phyloP scores from a whole-genome alignment of 2,113 vertebrate species.

The Triplophysa siluroides region DNA sequence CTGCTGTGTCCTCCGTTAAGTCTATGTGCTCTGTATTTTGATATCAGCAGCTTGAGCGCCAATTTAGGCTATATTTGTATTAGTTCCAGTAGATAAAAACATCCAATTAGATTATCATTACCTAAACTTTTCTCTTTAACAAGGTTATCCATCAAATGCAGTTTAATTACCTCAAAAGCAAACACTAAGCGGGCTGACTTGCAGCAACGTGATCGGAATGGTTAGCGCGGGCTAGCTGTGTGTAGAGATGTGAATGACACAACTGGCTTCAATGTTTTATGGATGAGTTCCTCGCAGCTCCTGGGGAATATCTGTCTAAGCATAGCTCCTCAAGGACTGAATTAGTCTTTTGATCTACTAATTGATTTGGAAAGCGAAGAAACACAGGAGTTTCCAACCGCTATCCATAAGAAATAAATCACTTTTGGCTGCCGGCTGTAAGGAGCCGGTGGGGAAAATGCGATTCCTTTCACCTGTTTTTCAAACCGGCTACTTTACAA shows the following conservation, averaged over 20 bases:
- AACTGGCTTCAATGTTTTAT: slow-evolving; percentile 53
- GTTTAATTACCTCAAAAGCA: slow-evolving; percentile 55
- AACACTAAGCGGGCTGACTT: slow-evolving; percentile 50
- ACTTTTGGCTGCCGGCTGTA: slow-evolving; percentile 43
- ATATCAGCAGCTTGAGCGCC: slow-evolving; percentile 17
- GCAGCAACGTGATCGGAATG: slow-evolving; percentile 45
- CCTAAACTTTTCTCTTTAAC: slow-evolving; percentile 46
- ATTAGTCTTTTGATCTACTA: slow-evolving; percentile 74
- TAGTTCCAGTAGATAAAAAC: slow-evolving; percentile 48
- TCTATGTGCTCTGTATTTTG: slow-evolving; percentile 1
- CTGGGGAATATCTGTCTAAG: slow-evolving; percentile 61
- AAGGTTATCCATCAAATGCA: slow-evolving; percentile 49
- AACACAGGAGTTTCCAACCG: slow-evolving; percentile 56
- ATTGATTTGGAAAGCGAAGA: slow-evolving; percentile 67
- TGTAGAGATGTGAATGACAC: slow-evolving; percentile 53
- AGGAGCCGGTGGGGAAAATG: slow-evolving; percentile 37
- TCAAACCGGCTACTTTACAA: slow-evolving; percentile 15
- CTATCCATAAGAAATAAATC: slow-evolving; percentile 50
- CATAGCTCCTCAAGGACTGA: slow-evolving; percentile 64
- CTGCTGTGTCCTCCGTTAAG: not conserved
- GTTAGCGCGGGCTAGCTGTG: slow-evolving; percentile 50
- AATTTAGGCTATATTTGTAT: slow-evolving; percentile 34
- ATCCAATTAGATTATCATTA: slow-evolving; percentile 51
- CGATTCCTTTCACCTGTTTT: slow-evolving; percentile 29
- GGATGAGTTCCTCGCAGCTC: slow-evolving; percentile 62